These are phyloP conservation scores for Euglossa dilemma DNA, from an alignment of 1,140 invertebrate species.

Conservation along the genomic window DNA sequence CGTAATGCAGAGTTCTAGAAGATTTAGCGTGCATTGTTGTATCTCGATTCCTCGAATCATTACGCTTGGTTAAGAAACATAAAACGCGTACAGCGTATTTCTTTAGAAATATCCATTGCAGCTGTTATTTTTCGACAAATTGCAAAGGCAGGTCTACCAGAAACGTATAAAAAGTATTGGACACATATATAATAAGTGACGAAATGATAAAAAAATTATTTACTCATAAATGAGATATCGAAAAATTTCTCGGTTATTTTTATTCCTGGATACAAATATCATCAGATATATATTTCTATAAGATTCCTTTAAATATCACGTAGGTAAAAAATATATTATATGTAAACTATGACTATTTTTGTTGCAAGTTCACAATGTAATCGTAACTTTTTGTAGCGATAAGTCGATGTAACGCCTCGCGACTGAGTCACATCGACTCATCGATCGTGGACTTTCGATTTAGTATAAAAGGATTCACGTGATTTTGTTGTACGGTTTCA, in stretches of 20 bases:
- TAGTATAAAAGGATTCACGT: neutral
- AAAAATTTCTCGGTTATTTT: neutral
- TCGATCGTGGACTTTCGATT: constrained; percentile 21
- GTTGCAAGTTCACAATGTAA: neutral
- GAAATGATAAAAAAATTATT: constrained; percentile 4
- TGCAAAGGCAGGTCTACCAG: neutral
- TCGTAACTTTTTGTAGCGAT: neutral
- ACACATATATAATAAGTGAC: neutral
- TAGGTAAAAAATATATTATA: too few relatives aligned
- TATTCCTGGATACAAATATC: neutral
- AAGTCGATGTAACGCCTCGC: neutral
- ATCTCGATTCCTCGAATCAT: neutral
- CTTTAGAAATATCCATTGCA: neutral
- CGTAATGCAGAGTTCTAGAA: neutral
- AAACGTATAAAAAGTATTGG: neutral
- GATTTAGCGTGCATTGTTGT: neutral
- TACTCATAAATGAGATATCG: neutral
- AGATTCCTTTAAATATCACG: neutral
- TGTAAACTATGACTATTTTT: neutral
- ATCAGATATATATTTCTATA: neutral
- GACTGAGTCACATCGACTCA: neutral
- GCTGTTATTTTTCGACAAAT: neutral
- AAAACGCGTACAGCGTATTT: neutral
- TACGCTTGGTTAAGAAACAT: neutral
- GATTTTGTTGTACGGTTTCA: neutral